A percentile compares a stretch with the other conserved stretches of the same genome.
phyloP scores from a whole-genome alignment of 2,113 vertebrate genomes.

The Chitala chitala region DNA sequence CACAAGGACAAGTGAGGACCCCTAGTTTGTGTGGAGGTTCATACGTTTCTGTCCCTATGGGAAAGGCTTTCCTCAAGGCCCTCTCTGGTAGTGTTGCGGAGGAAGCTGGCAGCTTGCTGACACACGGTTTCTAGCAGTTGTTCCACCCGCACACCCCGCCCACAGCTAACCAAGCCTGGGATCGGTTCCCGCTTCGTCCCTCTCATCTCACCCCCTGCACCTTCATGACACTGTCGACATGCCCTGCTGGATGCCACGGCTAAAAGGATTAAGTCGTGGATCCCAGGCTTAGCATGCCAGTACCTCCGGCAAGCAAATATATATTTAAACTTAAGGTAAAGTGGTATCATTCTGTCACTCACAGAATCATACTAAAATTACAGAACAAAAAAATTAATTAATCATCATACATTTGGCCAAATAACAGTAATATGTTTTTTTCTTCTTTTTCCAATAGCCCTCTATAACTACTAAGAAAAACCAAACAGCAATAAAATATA shows the following conservation, averaged over 20 bases:
- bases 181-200: not conserved
- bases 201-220: not conserved
- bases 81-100: no score
- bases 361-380: no score
- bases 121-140: not conserved
- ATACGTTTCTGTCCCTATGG: no score
- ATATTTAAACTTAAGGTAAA: not conserved
- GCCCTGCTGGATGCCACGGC: not conserved
- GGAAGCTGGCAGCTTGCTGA: no score
- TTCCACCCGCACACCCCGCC: not conserved
- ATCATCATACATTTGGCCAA: not conserved
- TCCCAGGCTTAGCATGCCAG: not conserved
- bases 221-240: not conserved
- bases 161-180: no score
- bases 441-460: not conserved
- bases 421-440: not conserved
- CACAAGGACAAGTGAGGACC: no score
- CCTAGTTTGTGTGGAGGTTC: no score
- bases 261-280: not conserved
- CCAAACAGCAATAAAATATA: conserved; percentile 21
- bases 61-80: no score
- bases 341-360: not conserved
- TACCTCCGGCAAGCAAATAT: not conserved
- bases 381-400: no score
- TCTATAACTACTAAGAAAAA: not conserved